phyloP scores from a whole-genome alignment of 2,113 vertebrate species.

The Rhizomys pruinosus region DNA sequence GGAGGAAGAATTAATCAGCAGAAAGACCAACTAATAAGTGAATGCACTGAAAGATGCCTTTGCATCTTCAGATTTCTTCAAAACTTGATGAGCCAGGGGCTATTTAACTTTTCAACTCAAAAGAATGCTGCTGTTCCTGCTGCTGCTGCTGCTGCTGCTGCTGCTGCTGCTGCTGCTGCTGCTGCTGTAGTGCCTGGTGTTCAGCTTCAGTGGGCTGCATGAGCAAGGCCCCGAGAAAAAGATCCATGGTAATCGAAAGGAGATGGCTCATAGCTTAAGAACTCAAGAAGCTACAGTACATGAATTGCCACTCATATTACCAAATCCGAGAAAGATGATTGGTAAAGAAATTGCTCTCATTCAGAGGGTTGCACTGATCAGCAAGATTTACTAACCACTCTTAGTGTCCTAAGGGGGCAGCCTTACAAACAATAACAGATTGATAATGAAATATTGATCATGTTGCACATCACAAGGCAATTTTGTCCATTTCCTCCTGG shows the following conservation, averaged over 20 bases:
- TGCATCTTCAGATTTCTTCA: background rate
- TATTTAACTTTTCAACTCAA: background rate
- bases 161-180: rapidly evolving
- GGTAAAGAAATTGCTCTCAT: slow-evolving; percentile 62
- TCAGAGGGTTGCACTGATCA: slow-evolving; percentile 8
- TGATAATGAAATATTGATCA: slow-evolving; percentile 76
- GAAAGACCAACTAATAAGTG: background rate
- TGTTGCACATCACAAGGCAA: background rate
- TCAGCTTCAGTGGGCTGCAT: background rate
- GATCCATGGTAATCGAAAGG: background rate
- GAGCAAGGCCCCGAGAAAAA: background rate
- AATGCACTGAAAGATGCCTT: background rate
- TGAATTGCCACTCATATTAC: background rate
- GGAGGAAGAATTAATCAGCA: background rate
- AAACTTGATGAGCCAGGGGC: background rate
- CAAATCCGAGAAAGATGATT: slow-evolving; percentile 57
- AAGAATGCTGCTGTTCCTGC: rapidly evolving
- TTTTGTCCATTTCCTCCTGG: slow-evolving; percentile 51
- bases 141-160: rapidly evolving
- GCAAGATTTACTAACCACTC: slow-evolving; percentile 64
- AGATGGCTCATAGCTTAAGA: background rate
- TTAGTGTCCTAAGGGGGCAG: slow-evolving; percentile 62
- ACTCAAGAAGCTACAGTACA: background rate
- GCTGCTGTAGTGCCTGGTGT: rapidly evolving
- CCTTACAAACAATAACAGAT: slow-evolving; percentile 59